Evolutionary conservation across 2,113 vertebrate species (phyloP).

Genomic region (Nanorana parkeri): DNA sequence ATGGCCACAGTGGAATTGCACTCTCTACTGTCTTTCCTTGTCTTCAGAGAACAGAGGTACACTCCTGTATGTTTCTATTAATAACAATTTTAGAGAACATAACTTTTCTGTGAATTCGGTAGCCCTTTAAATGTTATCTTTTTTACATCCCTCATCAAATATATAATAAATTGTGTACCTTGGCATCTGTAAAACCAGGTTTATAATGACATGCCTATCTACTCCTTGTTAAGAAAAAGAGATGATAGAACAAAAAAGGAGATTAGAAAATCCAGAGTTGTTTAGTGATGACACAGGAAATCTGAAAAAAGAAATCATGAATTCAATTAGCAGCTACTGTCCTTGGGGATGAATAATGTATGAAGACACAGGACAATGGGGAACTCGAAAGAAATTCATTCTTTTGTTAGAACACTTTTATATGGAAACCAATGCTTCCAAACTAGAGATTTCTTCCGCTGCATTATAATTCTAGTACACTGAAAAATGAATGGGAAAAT

Average conservation of each 20-base stretch:
- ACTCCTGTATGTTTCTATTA: too few relatives aligned
- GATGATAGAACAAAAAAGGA: slow-evolving; percentile 36
- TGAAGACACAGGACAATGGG: slow-evolving; percentile 33
- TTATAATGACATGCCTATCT: slow-evolving; percentile 33
- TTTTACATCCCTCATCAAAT: background rate
- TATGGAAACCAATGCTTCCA: slow-evolving; percentile 29
- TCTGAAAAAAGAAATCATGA: slow-evolving; percentile 36
- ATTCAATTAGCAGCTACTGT: slow-evolving; percentile 55
- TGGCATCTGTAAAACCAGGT: background rate
- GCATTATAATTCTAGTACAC: slow-evolving; percentile 35
- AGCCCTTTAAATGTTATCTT: background rate
- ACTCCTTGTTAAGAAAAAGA: slow-evolving; percentile 23
- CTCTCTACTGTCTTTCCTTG: too few relatives aligned
- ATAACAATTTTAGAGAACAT: too few relatives aligned
- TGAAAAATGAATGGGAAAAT: slow-evolving; percentile 30
- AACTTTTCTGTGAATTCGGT: too few relatives aligned
- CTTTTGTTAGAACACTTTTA: slow-evolving; percentile 45
- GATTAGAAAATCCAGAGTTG: slow-evolving; percentile 50
- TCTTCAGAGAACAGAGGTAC: too few relatives aligned
- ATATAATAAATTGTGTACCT: slow-evolving; percentile 21
- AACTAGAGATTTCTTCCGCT: slow-evolving; percentile 10
- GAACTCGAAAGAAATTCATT: slow-evolving; percentile 18
- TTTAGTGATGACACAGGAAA: slow-evolving; percentile 46
- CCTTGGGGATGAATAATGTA: slow-evolving; percentile 54
- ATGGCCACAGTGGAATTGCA: too few relatives aligned